Conservation (phyloP, 92 coral and sea anemone genomes). For the Nematostella vectensis region DNA sequence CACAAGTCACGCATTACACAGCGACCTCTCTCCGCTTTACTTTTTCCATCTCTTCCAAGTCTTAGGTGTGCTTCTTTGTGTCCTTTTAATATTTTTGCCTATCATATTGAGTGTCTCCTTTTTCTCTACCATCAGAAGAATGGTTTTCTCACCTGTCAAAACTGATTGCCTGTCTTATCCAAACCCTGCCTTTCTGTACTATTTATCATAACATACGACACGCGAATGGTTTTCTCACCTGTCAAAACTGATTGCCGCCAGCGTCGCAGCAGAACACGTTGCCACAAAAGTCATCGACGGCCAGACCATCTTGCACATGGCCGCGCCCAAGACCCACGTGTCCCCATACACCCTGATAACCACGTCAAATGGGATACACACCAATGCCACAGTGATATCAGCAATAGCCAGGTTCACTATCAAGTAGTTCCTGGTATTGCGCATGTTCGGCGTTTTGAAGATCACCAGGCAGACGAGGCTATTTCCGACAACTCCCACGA, state of each 20-base stretch:
- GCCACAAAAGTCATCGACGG: constrained; percentile 85
- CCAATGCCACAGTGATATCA: constrained; percentile 72
- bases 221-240: no score
- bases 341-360: constrained; percentile 33
- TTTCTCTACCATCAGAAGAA: no score
- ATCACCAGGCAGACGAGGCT: constrained; percentile 71
- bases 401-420: constrained; percentile 77
- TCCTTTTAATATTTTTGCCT: no score
- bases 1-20: no score
- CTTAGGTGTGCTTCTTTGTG: no score
- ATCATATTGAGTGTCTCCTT: no score
- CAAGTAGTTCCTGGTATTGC: constrained; percentile 71
- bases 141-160: no score
- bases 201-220: no score
- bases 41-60: no score
- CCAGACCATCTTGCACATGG: constrained; percentile 64
- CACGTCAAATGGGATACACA: constrained; percentile 81
- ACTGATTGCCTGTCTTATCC: no score
- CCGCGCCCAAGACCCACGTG: constrained; percentile 67
- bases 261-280: constrained; percentile 91
- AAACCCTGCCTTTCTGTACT: no score
- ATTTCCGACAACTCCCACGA: constrained; percentile 66
- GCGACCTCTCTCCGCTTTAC: no score
- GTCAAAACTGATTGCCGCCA: constrained; percentile 76
- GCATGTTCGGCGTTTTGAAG: constrained; percentile 72